These are phyloP conservation scores for Aplidium turbinatum DNA, from an alignment of 23 tunicate species.

Conservation along the genomic window DNA sequence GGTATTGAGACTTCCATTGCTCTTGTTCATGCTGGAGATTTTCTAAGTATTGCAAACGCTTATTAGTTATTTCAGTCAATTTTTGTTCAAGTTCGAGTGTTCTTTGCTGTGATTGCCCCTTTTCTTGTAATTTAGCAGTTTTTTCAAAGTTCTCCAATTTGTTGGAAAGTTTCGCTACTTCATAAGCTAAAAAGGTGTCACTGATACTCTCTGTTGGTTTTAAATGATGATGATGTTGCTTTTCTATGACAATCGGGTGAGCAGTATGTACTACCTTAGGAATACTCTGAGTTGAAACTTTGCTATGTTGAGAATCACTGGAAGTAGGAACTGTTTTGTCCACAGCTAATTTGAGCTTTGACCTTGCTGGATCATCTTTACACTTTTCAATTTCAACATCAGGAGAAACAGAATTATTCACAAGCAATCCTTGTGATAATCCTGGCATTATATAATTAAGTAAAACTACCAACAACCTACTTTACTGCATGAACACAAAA, in stretches of 20 bases:
- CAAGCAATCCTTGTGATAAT: slow-evolving; percentile 25
- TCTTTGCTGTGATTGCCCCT: slow-evolving; percentile 1
- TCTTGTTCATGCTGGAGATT: slow-evolving; percentile 42
- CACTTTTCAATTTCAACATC: slow-evolving; percentile 29
- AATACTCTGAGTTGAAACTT: too few species aligned
- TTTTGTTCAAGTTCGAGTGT: slow-evolving; percentile 35
- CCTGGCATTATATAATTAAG: slow-evolving; percentile 1
- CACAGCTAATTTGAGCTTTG: slow-evolving; percentile 5
- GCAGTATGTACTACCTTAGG: too few species aligned
- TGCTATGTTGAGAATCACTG: not conserved
- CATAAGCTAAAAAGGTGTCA: not conserved
- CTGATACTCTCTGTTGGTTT: not conserved
- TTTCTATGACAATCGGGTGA: too few species aligned
- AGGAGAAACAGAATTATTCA: slow-evolving; percentile 20
- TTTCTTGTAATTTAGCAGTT: slow-evolving; percentile 18
- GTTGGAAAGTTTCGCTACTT: slow-evolving; percentile 25
- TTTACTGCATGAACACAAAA: too few species aligned
- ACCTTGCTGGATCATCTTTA: not conserved
- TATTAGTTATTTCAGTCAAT: slow-evolving; percentile 24
- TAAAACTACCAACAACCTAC: too few species aligned
- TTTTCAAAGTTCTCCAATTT: slow-evolving; percentile 28
- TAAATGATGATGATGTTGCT: too few species aligned
- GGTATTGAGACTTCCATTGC: slow-evolving; percentile 32
- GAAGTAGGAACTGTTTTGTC: not conserved
- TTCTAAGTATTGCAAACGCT: slow-evolving; percentile 33